Base-by-base conservation (phyloP, 2,888 invertebrate genomes). In the Brachypterus glaber region DNA sequence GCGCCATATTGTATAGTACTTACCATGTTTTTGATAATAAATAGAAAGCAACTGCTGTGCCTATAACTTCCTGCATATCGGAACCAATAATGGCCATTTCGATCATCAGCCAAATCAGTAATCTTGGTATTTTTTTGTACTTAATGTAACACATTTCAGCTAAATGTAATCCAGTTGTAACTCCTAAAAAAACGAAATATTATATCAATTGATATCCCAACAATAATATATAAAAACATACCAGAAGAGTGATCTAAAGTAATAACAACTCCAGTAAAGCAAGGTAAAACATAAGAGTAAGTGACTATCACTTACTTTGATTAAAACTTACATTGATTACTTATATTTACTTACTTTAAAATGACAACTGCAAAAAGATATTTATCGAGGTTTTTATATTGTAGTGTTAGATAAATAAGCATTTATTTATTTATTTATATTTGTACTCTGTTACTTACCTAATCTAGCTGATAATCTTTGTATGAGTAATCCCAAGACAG, bases 11-110 rank as follows among this genome's bases (percentile, higher is more conserved):
- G n/a, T n/a, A n/a, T n/a, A n/a, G n/a, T 5, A 70, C 78, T 72
- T 67, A 88, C 85, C 64, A 61, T 71, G 78, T 79, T 62, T 80
- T 79, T 12, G 86, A 83, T 36, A 90, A 65, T 32, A 90, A 69
- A 62, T 82, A 86, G 47, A 91, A 72, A 7, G 90, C 88, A 52
- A 89, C 85, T 2, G 89, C 82, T 4, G 90, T 89, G 46, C 90
- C 90, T 51, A 91, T 90, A 29, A 90, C 88, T 70, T 90, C 89
- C 64, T 90, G 89, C 82, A 89, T 89, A 59, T 89, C 89, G 33
- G 83, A 82, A 17, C 88, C 89, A 52, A 91, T 88, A 49, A 91
- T 89, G 3, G 90, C 90, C 40, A 91, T 80, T 67, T 91, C 90
- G 38, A 87, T 77, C 89, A 90, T 89, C 34, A 90, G 72, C 89